phyloP scores from a whole-genome alignment of 1,140 invertebrate species.

The Polypedilum pembai region DNA sequence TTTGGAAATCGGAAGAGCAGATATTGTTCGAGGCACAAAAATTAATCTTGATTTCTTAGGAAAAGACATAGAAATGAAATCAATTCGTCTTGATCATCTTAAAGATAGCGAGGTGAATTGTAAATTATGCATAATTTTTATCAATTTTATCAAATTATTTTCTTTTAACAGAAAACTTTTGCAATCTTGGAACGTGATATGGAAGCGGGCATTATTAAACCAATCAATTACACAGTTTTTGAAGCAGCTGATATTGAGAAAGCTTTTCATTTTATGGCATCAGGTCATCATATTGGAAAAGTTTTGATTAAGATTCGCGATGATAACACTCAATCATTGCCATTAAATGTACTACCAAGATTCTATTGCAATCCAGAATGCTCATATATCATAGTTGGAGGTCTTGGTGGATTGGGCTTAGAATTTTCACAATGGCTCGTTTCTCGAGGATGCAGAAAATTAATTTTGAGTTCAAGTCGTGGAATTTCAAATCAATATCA shows the following conservation, averaged over 20 bases:
- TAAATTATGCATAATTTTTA: not conserved
- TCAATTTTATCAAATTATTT: not conserved
- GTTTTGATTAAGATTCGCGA: constrained; percentile 57
- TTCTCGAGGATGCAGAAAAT: constrained; percentile 56
- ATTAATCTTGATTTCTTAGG: constrained; percentile 55
- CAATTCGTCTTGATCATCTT: constrained; percentile 55
- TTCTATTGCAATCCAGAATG: constrained; percentile 29
- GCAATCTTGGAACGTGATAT: constrained; percentile 53
- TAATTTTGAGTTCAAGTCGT: constrained; percentile 62
- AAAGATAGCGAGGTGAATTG: constrained; percentile 41
- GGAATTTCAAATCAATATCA: constrained; percentile 67
- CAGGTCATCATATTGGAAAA: constrained; percentile 70
- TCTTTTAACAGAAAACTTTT: constrained; percentile 35
- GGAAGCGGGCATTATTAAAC: constrained; percentile 45
- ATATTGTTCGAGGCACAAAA: constrained; percentile 45
- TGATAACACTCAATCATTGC: constrained; percentile 36
- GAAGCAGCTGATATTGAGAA: constrained; percentile 44
- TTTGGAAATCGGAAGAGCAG: constrained; percentile 54
- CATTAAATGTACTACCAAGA: not conserved
- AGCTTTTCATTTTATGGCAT: constrained; percentile 55
- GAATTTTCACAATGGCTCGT: constrained; percentile 71
- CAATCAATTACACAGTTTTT: constrained; percentile 45
- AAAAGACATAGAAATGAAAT: constrained; percentile 63
- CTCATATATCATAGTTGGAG: constrained; percentile 52
- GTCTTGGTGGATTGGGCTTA: constrained; percentile 73